Evolutionary conservation across 2,888 invertebrate species (phyloP).

Genomic region (Anticlea derivata): DNA sequence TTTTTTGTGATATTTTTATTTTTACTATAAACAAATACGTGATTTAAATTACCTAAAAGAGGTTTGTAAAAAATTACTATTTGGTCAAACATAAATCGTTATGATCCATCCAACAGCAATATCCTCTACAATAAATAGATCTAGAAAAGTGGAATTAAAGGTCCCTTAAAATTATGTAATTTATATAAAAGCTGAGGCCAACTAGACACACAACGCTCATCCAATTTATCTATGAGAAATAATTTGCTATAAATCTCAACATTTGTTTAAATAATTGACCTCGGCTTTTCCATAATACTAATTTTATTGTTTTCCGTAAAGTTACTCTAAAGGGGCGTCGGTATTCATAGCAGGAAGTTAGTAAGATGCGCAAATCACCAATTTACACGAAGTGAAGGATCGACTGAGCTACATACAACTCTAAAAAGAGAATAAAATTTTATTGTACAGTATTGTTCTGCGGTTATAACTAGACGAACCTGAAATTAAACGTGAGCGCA

Average conservation of each 20-base stretch:
- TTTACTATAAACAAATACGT: constrained; percentile 71
- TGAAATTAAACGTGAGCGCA: background rate
- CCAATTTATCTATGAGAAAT: constrained; percentile 39
- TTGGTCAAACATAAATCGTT: constrained; percentile 76
- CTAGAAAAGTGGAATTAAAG: constrained; percentile 83
- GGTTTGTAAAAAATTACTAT: constrained; percentile 79
- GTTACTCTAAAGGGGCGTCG: constrained; percentile 81
- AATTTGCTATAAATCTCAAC: constrained; percentile 37
- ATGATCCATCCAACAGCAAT: constrained; percentile 72
- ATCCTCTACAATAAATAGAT: constrained; percentile 81
- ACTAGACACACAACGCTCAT: constrained; percentile 54
- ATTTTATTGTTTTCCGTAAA: constrained; percentile 78
- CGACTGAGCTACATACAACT: constrained; percentile 64
- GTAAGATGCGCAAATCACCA: constrained; percentile 77
- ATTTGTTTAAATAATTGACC: constrained; percentile 69
- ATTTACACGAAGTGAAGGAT: constrained; percentile 73
- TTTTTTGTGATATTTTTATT: constrained; percentile 76
- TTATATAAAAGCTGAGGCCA: constrained; percentile 77
- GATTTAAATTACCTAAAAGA: constrained; percentile 69
- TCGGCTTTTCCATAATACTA: constrained; percentile 74
- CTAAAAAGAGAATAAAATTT: constrained; percentile 63
- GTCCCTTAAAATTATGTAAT: constrained; percentile 83
- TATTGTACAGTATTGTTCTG: constrained; percentile 48
- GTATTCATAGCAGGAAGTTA: constrained; percentile 74
- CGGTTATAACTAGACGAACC: background rate